Percentiles rank a stretch among this genome's conserved stretches.
Evolutionary conservation across 2,113 vertebrate genomes (phyloP).

Genomic region (Ariopsis seemanni): DNA sequence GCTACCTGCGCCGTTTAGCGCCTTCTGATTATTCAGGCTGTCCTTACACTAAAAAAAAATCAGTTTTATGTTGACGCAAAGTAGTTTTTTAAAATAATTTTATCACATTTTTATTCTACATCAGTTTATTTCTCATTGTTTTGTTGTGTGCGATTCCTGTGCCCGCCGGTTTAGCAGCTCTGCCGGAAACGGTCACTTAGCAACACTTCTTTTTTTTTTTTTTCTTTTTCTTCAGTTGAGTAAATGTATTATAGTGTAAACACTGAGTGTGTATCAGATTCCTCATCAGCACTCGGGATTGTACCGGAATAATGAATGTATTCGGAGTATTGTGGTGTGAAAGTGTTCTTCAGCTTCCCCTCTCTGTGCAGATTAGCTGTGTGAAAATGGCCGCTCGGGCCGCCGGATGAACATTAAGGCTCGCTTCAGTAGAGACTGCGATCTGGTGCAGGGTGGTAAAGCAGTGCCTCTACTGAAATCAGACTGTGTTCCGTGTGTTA

Average conservation of each 20-base stretch:
- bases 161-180: not conserved
- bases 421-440: not conserved
- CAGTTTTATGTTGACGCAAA: not conserved
- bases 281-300: not conserved
- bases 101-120: not conserved
- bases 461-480: too few relatives aligned
- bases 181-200: not conserved
- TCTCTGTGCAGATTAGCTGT: not conserved
- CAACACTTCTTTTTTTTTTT: not conserved
- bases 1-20: not conserved
- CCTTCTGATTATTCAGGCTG: not conserved
- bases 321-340: not conserved
- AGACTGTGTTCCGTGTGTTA: not conserved
- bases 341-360: not conserved
- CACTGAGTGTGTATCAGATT: not conserved
- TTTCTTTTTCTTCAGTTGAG: too few relatives aligned
- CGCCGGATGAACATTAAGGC: too few relatives aligned
- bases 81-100: not conserved
- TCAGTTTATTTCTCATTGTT: not conserved
- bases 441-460: not conserved
- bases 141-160: not conserved
- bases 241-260: not conserved
- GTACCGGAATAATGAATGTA: too few relatives aligned
- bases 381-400: not conserved
- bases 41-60: not conserved